Evolutionary conservation across 2,797 vertebrate genomes (phyloP).

Genomic region (Acridotheres tristis): DNA sequence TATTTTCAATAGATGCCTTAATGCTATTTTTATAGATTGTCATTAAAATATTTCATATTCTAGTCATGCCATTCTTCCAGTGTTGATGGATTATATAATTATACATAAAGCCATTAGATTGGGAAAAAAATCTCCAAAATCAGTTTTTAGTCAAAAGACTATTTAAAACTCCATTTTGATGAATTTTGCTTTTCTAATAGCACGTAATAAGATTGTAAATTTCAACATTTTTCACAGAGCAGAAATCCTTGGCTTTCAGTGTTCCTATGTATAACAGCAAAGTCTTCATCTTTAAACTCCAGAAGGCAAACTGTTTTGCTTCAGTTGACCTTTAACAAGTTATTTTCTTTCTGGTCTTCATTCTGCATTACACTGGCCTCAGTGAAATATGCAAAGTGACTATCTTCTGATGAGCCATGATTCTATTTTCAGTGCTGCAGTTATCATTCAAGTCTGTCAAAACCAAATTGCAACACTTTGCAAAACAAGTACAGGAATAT

Average conservation of each 20-base stretch:
- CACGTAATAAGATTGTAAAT: not conserved
- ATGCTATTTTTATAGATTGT: not conserved
- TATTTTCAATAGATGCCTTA: not conserved
- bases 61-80: not conserved
- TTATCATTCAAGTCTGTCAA: conserved; percentile 62
- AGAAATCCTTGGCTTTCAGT: not conserved
- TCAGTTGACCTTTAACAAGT: not conserved
- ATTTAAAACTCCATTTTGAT: not conserved
- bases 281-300: not conserved
- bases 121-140: not conserved
- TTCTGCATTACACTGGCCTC: not conserved
- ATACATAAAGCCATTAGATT: not conserved
- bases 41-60: not conserved
- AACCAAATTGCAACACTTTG: conserved; percentile 56
- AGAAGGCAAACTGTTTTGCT: not conserved
- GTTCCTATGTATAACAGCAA: not conserved
- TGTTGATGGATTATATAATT: not conserved
- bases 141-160: not conserved
- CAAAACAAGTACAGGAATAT: conserved; percentile 50
- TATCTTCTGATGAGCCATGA: conserved; percentile 32
- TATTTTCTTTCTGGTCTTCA: conserved; percentile 25
- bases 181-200: not conserved
- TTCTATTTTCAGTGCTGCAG: conserved; percentile 51
- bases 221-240: not conserved
- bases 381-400: conserved; percentile 35